phyloP scores from a whole-genome alignment of 2,888 invertebrate species.

The Agriopis aurantiaria region DNA sequence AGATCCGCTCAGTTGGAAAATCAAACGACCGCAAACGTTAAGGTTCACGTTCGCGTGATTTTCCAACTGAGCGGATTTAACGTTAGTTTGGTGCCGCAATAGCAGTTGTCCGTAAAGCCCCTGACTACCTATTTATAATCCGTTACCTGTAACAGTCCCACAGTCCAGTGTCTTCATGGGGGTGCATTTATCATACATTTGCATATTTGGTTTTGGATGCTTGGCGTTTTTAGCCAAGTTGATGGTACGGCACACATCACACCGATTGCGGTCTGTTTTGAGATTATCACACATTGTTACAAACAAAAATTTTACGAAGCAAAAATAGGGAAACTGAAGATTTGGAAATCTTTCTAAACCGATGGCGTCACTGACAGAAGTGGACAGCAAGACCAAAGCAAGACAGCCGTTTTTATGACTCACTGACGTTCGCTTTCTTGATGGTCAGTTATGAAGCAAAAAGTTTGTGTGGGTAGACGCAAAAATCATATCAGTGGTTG shows the following conservation, averaged over 20 bases:
- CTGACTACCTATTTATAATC: too few species aligned
- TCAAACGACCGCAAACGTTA: too few species aligned
- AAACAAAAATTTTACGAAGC: constrained; percentile 16
- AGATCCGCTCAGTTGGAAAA: too few species aligned
- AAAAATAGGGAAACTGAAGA: constrained; percentile 29
- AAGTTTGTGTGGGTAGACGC: constrained; percentile 1
- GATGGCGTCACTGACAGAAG: constrained; percentile 17
- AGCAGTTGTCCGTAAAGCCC: too few species aligned
- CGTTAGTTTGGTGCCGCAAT: too few species aligned
- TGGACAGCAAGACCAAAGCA: neutral
- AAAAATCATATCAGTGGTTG: neutral
- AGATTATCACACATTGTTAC: constrained; percentile 69
- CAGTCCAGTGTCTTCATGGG: constrained; percentile 61
- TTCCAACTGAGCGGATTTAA: too few species aligned
- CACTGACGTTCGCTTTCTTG: neutral
- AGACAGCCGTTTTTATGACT: constrained; percentile 10
- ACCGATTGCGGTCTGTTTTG: constrained; percentile 58
- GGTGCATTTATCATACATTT: constrained; percentile 74
- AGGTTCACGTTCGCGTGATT: too few species aligned
- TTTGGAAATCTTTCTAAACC: constrained; percentile 35
- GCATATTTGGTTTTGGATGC: constrained; percentile 74
- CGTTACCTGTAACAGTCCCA: constrained; percentile 61
- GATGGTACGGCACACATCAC: constrained; percentile 78
- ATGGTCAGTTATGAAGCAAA: neutral
- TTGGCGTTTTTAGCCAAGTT: constrained; percentile 72